phyloP scores from a whole-genome alignment of 2,888 invertebrate genomes.

The Euphydryas editha region DNA sequence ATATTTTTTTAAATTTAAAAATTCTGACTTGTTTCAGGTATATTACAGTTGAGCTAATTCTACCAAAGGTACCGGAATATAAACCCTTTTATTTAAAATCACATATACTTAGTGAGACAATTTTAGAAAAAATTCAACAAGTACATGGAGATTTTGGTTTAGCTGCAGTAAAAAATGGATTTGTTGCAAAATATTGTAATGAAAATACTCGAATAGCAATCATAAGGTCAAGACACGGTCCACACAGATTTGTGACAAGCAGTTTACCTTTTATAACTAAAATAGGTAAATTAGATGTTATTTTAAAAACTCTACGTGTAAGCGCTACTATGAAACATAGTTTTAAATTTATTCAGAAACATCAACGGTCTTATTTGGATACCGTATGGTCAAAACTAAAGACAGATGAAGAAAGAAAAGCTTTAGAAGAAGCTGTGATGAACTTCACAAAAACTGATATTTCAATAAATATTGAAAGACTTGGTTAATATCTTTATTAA shows the following conservation, averaged over 20 bases:
- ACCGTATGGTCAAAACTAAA: constrained; percentile 84
- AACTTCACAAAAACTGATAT: constrained; percentile 77
- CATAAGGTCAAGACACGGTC: constrained; percentile 88
- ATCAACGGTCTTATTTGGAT: constrained; percentile 87
- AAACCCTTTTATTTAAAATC: constrained; percentile 79
- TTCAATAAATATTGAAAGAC: constrained; percentile 70
- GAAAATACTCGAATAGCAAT: constrained; percentile 89
- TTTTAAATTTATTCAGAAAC: constrained; percentile 87
- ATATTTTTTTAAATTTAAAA: not conserved
- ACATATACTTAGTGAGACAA: constrained; percentile 79
- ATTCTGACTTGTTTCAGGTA: constrained; percentile 75
- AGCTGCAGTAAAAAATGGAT: constrained; percentile 88
- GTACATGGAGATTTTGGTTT: constrained; percentile 90
- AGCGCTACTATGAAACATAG: constrained; percentile 92
- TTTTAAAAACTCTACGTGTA: constrained; percentile 86
- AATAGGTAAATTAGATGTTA: constrained; percentile 85
- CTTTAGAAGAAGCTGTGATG: constrained; percentile 78
- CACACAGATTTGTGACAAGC: constrained; percentile 88
- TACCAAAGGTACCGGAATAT: constrained; percentile 74
- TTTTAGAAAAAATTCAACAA: constrained; percentile 86
- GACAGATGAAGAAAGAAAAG: constrained; percentile 85
- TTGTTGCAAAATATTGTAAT: constrained; percentile 91
- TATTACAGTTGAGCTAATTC: constrained; percentile 86
- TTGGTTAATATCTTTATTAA: constrained; percentile 49
- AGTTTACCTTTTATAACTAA: constrained; percentile 87